These are phyloP conservation scores for Amorpha juglandis DNA, from an alignment of 2,888 invertebrate genomes.

Conservation along the genomic window DNA sequence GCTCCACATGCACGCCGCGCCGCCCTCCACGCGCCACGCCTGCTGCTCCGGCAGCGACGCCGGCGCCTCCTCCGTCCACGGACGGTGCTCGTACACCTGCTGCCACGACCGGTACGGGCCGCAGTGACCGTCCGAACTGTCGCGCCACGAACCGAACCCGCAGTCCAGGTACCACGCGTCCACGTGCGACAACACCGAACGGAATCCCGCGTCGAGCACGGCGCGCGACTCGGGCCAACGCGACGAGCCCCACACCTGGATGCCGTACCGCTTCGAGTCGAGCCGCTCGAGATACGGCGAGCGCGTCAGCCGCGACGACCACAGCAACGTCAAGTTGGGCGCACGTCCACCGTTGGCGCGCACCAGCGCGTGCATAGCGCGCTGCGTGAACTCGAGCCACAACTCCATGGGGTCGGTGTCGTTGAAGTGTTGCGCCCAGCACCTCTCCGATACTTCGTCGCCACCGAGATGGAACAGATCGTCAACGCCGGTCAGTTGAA, in stretches of 20 bases:
- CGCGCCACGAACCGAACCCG: slow-evolving; percentile 93
- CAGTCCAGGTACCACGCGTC: slow-evolving; percentile 96
- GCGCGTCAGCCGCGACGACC: slow-evolving; percentile 91
- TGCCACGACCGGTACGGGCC: slow-evolving; percentile 95
- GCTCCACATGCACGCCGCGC: slow-evolving; percentile 93
- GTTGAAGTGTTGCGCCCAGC: slow-evolving; percentile 90
- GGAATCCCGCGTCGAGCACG: slow-evolving; percentile 90
- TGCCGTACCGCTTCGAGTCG: slow-evolving; percentile 84
- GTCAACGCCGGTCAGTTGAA: slow-evolving; percentile 89
- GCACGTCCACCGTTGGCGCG: slow-evolving; percentile 85
- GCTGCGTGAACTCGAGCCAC: slow-evolving; percentile 91
- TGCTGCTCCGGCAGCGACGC: slow-evolving; percentile 75
- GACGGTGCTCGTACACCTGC: slow-evolving; percentile 92
- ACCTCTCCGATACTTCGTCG: slow-evolving; percentile 91
- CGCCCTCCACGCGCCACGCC: slow-evolving; percentile 86
- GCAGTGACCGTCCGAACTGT: slow-evolving; percentile 92
- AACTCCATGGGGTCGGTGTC: slow-evolving; percentile 90
- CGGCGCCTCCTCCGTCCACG: slow-evolving; percentile 84
- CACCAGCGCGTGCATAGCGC: slow-evolving; percentile 85
- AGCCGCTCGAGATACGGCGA: slow-evolving; percentile 86
- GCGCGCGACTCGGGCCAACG: slow-evolving; percentile 92
- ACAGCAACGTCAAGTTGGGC: slow-evolving; percentile 86
- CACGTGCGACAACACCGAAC: slow-evolving; percentile 92
- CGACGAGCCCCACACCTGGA: slow-evolving; percentile 93
- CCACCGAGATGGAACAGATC: slow-evolving; percentile 94